Conservation (phyloP, 2,888 invertebrate species). For the Himalopsyche kuldschensis region DNA sequence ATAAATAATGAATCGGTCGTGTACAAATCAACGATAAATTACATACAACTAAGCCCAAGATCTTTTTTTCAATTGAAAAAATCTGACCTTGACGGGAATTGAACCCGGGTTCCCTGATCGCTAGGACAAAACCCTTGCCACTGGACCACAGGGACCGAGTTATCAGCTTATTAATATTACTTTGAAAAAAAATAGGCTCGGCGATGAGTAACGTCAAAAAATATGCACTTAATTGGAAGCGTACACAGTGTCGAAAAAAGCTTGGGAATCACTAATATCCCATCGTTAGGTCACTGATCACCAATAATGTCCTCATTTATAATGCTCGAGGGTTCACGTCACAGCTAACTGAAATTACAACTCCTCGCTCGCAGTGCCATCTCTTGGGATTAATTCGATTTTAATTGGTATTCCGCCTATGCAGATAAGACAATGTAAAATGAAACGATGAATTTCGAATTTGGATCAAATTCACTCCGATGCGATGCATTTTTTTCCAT, state of each 20-base stretch:
- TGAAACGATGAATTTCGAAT: conserved; percentile 3
- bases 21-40: no score
- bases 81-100: no score
- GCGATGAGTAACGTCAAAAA: no score
- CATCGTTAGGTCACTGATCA: neutral
- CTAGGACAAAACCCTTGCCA: no score
- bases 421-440: neutral
- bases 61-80: no score
- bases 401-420: conserved; percentile 2
- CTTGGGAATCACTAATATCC: neutral
- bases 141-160: no score
- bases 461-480: neutral
- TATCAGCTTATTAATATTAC: no score
- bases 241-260: neutral
- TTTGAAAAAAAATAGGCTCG: no score
- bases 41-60: no score
- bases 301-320: neutral
- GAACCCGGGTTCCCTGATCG: no score
- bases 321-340: neutral
- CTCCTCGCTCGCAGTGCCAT: neutral
- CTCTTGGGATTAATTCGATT: conserved; percentile 10
- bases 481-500: neutral
- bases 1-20: no score
- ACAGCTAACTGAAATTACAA: neutral
- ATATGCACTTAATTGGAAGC: no score